Base-by-base conservation (phyloP, 1,140 invertebrate species). In the Harpegnathos saltator region DNA sequence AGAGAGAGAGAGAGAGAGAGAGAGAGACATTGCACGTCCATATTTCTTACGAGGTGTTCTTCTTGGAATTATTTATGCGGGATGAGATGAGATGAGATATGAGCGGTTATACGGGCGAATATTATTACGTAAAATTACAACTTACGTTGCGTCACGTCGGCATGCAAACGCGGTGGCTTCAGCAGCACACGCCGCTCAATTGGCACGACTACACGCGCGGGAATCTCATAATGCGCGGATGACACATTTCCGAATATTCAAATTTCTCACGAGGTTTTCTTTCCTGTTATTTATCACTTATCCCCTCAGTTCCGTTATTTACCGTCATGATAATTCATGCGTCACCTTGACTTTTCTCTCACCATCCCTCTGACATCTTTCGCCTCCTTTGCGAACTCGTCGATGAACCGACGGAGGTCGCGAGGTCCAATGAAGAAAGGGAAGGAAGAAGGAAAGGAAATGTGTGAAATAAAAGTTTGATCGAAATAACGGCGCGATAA, bases 51-150 rank as follows among this genome's bases (percentile, higher is more conserved):
- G 26, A 69, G 12, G 44, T n/a, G 33, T 71, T 69, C 38, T 44
- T 44, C 75, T 58, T 69, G 17, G 14, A 26, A 80, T 69, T 80
- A 69, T 58, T 80, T 58, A 78, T 77, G 63, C 38, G 50, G 58
- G 44, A 5, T 17, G 75, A 58, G 65, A 71, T 48, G 75, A 78
- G 48, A 71, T 71, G 29, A 77, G 52, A 80, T 80, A 80, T 17
- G 52, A 69, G 22, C 65, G 22, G 58, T 80, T 80, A 80, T 33
- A 68, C 52, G 52, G 33, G 58, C 14, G 54, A 80, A 80, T 80
- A 80, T 80, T 77, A 77, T 77, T 80, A 80, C 75, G 65, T 71
- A 80, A 80, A 80, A 80, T 59, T 80, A 29, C 75, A 80, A 71
- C 65, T 78, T 80, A 44, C 44, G 33, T 80, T 80, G 65, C 75